Evolutionary conservation across 2,113 vertebrate genomes (phyloP), one percentile per base, ranked within the genome.

Genomic region (Pavo muticus): DNA sequence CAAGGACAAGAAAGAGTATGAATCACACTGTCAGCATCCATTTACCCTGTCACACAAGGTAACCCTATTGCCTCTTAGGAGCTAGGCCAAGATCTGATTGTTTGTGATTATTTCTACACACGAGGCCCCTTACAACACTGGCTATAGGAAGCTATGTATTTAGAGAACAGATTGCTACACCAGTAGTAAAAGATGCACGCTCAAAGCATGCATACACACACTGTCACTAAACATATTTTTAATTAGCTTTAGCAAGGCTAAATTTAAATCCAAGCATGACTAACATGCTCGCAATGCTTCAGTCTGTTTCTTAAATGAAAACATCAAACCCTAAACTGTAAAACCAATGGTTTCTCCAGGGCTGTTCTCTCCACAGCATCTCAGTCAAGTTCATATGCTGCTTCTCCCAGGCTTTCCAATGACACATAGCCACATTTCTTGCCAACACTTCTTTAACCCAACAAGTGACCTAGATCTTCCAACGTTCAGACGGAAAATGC

Each of bases 231-330:
- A 81, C 74, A 21, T 27, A 95, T 94, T 96, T 96, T 96, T 90
- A 97, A 97, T 90, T 94, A 95, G 86, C 78, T 97, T 89, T 92
- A 85, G 75, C 80, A 84, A 97, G 87, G 79, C 93, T 96, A 96
- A 94, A 91, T 95, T 93, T 94, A 97, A 97, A 95, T 92, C 94
- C 50, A 93, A 74, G 72, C 8, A 4, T 94, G 91, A 92, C 75
- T 88, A 96, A 96, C 37, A 19, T 1, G 39, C 63, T 86, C 3
- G 25, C 73, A 96, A 91, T 68, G 90, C 85, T 64, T 72, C 68
- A 86, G 93, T 73, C 91, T 92, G 64, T 90, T 94, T 79, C 85
- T 96, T 71, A 93, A 91, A 96, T 80, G 87, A 96, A 97, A 94
- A 95, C 92, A 96, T 89, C 83, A 95, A 96, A 91, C 71, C 72